Evolutionary conservation across 1,140 invertebrate genomes (phyloP), one percentile per base, ranked within the genome.

Genomic region (Pinna nobilis): DNA sequence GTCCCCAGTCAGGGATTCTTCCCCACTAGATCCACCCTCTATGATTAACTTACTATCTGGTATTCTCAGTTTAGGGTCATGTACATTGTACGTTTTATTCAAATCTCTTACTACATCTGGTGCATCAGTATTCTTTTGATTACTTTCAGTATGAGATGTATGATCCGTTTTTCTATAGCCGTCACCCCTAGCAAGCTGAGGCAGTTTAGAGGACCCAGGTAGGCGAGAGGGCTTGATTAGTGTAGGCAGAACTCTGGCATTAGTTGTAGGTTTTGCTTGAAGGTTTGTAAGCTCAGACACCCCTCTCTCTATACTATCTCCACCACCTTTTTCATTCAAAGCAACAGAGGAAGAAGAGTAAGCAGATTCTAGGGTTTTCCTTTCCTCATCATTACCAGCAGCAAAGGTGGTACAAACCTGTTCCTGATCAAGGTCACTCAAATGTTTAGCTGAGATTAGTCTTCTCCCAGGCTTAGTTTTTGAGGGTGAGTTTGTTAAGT

Each of bases 1-100:
- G 11, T 70, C 63, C 30, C 61, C 60, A 65, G 74, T 81, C 13
- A 82, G 57, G 15, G 60, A 75, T 3, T 75, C 73, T 15, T 75
- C 73, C 6, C 50, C 44, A 70, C 73, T 65, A 47, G 66, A 69
- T n/a, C n/a, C n/a, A n/a, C n/a, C n/a, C n/a, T n/a, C n/a, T n/a
- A n/a, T n/a, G n/a, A n/a, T n/a, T n/a, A n/a, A n/a, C n/a, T n/a
- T n/a, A n/a, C n/a, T n/a, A n/a, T n/a, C n/a, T n/a, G n/a, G n/a
- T 5, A 35, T 49, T 25, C 50, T 57, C 32, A 51, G 47, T 51
- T 57, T 63, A 4, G 37, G 20, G 11, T 28, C 23, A 11, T 49
- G 41, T 11, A 37, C 32, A 51, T 32, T 61, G 30, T 37, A 70
- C 0, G 68, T 70, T 20, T 51, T 70, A 28, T 51, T 70, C 44